phyloP scores from a whole-genome alignment of 2,113 vertebrate species.

The Mormyrus iriodes region DNA sequence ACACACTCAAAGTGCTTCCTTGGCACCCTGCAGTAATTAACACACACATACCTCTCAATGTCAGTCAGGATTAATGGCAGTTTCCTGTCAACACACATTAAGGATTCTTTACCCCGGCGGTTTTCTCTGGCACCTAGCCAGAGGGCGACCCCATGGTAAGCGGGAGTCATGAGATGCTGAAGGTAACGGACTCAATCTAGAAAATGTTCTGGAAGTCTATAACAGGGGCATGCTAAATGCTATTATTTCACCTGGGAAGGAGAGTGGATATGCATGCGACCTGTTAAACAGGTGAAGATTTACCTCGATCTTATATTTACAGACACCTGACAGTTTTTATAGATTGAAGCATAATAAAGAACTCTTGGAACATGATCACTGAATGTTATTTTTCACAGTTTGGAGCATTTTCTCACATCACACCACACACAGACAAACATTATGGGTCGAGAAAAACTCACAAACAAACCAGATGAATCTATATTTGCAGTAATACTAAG shows the following conservation, averaged over 20 bases:
- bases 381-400: not conserved
- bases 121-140: not conserved
- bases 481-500: not conserved
- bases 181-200: not conserved
- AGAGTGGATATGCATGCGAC: not conserved
- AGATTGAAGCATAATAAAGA: not conserved
- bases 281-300: not conserved
- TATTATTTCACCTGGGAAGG: not conserved
- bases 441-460: not conserved
- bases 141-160: not conserved
- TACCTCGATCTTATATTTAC: not conserved
- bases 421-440: not conserved
- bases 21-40: not conserved
- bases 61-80: constrained; percentile 6
- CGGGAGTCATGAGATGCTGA: not conserved
- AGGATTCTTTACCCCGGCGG: not conserved
- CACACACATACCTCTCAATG: not conserved
- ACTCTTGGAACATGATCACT: not conserved
- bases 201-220: not conserved
- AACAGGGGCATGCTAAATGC: not conserved
- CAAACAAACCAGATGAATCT: not conserved
- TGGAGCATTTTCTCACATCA: not conserved
- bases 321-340: not conserved
- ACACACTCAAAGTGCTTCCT: not conserved
- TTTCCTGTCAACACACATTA: not conserved